phyloP scores from a whole-genome alignment of 2,888 invertebrate species.

The Pollenia angustigena region DNA sequence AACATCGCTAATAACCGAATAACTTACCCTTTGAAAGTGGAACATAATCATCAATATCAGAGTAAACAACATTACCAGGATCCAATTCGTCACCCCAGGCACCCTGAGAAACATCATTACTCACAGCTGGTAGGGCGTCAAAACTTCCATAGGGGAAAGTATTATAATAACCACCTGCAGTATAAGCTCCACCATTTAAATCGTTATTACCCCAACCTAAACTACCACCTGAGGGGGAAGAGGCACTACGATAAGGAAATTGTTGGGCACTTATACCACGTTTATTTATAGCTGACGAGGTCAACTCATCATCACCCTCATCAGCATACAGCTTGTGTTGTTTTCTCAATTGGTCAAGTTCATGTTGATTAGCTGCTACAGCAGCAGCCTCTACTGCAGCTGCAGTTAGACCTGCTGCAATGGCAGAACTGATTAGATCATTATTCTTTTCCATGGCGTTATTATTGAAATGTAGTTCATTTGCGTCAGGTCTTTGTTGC shows the following conservation, averaged over 20 bases:
- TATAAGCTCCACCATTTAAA: constrained; percentile 54
- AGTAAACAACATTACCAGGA: constrained; percentile 78
- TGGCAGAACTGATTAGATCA: constrained; percentile 78
- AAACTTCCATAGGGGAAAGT: constrained; percentile 74
- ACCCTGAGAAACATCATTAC: constrained; percentile 79
- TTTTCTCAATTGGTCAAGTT: constrained; percentile 75
- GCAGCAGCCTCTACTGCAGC: constrained; percentile 80
- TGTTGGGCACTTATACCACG: constrained; percentile 82
- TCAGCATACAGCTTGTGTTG: constrained; percentile 74
- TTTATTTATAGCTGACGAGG: constrained; percentile 77
- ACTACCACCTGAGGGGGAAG: neutral
- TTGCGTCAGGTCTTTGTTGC: constrained; percentile 42
- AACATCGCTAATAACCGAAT: neutral
- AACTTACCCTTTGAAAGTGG: constrained; percentile 78
- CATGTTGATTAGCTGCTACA: constrained; percentile 77
- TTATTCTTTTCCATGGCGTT: constrained; percentile 68
- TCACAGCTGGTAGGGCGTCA: constrained; percentile 44
- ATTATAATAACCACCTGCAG: constrained; percentile 68
- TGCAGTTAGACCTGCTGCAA: constrained; percentile 75
- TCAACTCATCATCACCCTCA: constrained; percentile 74
- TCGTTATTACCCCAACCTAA: constrained; percentile 43
- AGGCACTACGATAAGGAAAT: constrained; percentile 61
- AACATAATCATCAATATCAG: constrained; percentile 82
- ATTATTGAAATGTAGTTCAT: constrained; percentile 55
- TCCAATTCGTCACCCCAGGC: constrained; percentile 83